phyloP scores from a whole-genome alignment of 1,140 invertebrate genomes.

The Chironomus striatipennis region DNA sequence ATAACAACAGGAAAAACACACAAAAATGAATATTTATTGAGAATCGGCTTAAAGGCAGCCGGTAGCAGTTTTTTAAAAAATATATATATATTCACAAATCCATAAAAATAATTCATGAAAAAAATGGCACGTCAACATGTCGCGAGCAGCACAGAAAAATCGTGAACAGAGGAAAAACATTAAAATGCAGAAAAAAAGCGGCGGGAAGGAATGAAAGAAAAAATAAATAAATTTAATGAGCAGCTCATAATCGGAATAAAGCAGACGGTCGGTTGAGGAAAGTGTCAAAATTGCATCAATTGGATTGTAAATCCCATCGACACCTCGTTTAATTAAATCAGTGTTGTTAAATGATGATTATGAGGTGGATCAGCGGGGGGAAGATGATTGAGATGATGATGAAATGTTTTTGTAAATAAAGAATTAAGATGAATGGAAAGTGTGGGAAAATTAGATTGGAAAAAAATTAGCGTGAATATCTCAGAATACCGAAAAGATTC shows the following conservation, averaged over 20 bases:
- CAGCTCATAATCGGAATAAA: too few species aligned
- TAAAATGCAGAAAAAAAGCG: too few species aligned
- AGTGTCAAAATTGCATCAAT: not conserved
- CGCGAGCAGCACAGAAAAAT: too few species aligned
- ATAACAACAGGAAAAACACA: too few species aligned
- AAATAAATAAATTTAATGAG: not conserved
- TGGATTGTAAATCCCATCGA: not conserved
- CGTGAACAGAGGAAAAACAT: too few species aligned
- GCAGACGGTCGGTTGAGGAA: not conserved
- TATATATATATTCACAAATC: not conserved
- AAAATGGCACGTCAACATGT: not conserved
- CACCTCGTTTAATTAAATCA: not conserved
- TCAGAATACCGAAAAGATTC: too few species aligned
- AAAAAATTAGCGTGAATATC: too few species aligned
- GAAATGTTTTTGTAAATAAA: too few species aligned
- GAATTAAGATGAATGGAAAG: too few species aligned
- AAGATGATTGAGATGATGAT: not conserved
- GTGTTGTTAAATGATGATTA: not conserved
- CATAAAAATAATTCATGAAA: not conserved
- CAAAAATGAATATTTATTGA: not conserved
- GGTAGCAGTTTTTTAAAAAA: not conserved
- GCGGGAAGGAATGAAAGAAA: not conserved
- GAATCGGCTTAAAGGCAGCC: not conserved
- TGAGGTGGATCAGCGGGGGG: not conserved
- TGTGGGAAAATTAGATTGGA: too few species aligned